Percentiles rank a stretch among this genome's conserved stretches.
Evolutionary conservation across 2,797 vertebrate species (phyloP).

Genomic region (Brachyrhaphis roseni): DNA sequence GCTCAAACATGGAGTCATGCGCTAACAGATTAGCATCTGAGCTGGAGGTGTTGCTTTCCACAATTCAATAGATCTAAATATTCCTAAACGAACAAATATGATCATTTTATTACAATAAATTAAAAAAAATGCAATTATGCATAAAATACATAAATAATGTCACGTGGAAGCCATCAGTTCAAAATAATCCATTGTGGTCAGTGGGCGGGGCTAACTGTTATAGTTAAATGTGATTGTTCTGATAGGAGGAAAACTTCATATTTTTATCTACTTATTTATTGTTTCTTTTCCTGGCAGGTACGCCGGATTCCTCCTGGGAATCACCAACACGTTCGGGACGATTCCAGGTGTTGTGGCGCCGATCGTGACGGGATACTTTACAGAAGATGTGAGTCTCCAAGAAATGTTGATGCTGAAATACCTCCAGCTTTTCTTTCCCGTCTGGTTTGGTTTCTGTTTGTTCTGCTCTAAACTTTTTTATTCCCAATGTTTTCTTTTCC

Average conservation of each 20-base stretch:
- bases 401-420: neutral
- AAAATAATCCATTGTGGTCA: neutral
- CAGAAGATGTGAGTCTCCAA: slow-evolving; percentile 79
- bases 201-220: neutral
- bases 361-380: slow-evolving; percentile 81
- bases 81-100: neutral
- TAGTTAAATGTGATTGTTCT: neutral
- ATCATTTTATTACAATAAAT: neutral
- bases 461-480: neutral
- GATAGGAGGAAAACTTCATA: neutral
- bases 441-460: neutral
- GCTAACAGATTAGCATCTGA: neutral
- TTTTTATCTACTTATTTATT: neutral
- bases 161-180: neutral
- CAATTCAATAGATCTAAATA: neutral
- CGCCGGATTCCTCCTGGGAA: slow-evolving; percentile 84
- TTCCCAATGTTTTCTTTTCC: neutral
- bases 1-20: neutral
- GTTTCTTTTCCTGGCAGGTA: slow-evolving; percentile 69
- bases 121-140: neutral
- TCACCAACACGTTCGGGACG: slow-evolving; percentile 87
- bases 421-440: neutral
- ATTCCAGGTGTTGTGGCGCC: slow-evolving; percentile 84
- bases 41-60: neutral
- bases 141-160: neutral